A percentile compares a stretch with the other conserved stretches of the same genome.
phyloP scores from a whole-genome alignment of 1,140 invertebrate species.

The Phthorimaea operculella region DNA sequence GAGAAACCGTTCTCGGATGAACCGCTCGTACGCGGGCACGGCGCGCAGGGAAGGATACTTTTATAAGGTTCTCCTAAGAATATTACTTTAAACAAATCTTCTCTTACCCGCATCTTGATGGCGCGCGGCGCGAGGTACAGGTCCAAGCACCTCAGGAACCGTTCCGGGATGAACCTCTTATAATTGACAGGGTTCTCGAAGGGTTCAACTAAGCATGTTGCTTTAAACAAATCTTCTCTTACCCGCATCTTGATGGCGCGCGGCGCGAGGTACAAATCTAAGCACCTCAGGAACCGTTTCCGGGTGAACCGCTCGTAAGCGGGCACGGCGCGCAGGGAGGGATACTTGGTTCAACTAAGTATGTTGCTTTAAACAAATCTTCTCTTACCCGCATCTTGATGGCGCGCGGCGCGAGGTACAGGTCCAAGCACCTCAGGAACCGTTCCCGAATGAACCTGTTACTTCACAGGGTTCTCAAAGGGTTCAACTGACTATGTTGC shows the following conservation, averaged over 20 bases:
- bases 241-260: slow-evolving; percentile 92
- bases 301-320: slow-evolving; percentile 88
- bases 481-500: no score
- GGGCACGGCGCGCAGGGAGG: slow-evolving; percentile 84
- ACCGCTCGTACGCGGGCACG: slow-evolving; percentile 89
- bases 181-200: no score
- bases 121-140: slow-evolving; percentile 96
- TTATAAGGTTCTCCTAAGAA: no score
- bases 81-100: no score
- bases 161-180: slow-evolving; percentile 87
- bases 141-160: slow-evolving; percentile 96
- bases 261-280: slow-evolving; percentile 98
- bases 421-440: slow-evolving; percentile 95
- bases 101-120: slow-evolving; percentile 87
- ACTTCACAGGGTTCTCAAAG: no score
- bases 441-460: no score
- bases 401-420: slow-evolving; percentile 96
- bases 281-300: slow-evolving; percentile 94
- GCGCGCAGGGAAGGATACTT: slow-evolving; percentile 82
- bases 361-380: no score
- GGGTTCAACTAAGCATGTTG: no score
- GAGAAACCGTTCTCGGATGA: slow-evolving; percentile 92
- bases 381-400: slow-evolving; percentile 88
- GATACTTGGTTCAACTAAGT: no score
- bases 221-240: slow-evolving; percentile 14